Percentiles rank a stretch among this genome's conserved stretches.
phyloP scores from a whole-genome alignment of 1,140 invertebrate genomes.

The Drosophila kohkoa region DNA sequence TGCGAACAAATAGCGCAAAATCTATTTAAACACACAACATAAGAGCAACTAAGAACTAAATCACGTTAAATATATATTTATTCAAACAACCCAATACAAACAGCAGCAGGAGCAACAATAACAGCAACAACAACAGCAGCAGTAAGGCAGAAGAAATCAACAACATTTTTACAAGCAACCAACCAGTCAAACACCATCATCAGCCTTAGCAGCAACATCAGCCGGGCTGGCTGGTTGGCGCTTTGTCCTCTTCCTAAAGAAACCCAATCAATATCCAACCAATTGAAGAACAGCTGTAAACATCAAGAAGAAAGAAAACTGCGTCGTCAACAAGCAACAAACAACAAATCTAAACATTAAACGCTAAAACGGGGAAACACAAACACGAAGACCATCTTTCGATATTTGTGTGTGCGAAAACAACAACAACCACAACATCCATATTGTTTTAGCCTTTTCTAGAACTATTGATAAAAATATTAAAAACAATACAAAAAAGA shows the following conservation, averaged over 20 bases:
- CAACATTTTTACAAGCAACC: constrained; percentile 42
- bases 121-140: constrained; percentile 35
- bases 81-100: constrained; percentile 60
- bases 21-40: constrained; percentile 49
- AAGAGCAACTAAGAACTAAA: constrained; percentile 46
- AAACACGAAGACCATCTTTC: constrained; percentile 44
- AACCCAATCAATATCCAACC: constrained; percentile 5
- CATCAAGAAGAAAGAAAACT: constrained; percentile 29
- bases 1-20: constrained; percentile 64
- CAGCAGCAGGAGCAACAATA: constrained; percentile 34
- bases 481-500: constrained; percentile 61
- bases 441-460: constrained; percentile 84
- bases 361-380: constrained; percentile 44
- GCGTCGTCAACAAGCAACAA: constrained; percentile 56
- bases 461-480: constrained; percentile 84
- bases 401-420: constrained; percentile 51
- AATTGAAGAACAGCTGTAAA: constrained; percentile 38
- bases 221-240: constrained; percentile 15
- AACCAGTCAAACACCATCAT: constrained; percentile 41
- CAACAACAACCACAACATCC: constrained; percentile 44
- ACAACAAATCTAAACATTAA: constrained; percentile 37
- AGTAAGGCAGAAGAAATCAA: constrained; percentile 43
- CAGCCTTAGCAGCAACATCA: constrained; percentile 23
- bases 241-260: constrained; percentile 24
- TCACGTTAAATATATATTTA: constrained; percentile 79